Evolutionary conservation across 2,113 vertebrate genomes (phyloP).

Genomic region (Tragelaphus strepsiceros): DNA sequence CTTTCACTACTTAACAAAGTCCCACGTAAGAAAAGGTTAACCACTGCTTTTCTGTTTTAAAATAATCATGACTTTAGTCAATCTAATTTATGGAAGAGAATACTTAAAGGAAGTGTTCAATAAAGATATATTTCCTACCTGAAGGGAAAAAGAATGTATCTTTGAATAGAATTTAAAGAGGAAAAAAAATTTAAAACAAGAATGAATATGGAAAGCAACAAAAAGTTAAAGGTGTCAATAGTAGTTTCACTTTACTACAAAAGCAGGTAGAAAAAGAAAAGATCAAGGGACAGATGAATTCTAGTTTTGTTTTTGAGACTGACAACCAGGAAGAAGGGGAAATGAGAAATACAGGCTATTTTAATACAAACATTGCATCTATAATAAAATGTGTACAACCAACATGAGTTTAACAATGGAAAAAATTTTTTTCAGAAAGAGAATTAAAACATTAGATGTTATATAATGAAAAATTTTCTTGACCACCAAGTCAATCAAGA

Average conservation of each 20-base stretch:
- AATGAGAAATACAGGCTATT: neutral
- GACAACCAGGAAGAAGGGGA: neutral
- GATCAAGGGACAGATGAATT: neutral
- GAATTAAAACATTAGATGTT: neutral
- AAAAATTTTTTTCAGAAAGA: neutral
- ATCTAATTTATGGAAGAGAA: neutral
- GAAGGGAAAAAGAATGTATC: neutral
- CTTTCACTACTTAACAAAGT: neutral
- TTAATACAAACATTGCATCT: neutral
- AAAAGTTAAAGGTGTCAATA: neutral
- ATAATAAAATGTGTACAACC: neutral
- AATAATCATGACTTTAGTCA: neutral
- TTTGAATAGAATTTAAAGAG: neutral
- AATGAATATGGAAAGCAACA: neutral
- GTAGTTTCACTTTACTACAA: neutral
- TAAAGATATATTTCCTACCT: neutral
- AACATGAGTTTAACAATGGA: neutral
- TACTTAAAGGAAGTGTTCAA: neutral
- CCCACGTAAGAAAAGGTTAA: neutral
- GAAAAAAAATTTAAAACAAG: neutral
- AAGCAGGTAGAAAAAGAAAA: neutral
- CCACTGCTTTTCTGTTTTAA: neutral
- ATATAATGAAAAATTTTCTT: neutral
- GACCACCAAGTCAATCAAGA: neutral
- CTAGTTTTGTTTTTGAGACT: neutral